phyloP scores from a whole-genome alignment of 2,888 invertebrate species.

The Lissonota sp. region DNA sequence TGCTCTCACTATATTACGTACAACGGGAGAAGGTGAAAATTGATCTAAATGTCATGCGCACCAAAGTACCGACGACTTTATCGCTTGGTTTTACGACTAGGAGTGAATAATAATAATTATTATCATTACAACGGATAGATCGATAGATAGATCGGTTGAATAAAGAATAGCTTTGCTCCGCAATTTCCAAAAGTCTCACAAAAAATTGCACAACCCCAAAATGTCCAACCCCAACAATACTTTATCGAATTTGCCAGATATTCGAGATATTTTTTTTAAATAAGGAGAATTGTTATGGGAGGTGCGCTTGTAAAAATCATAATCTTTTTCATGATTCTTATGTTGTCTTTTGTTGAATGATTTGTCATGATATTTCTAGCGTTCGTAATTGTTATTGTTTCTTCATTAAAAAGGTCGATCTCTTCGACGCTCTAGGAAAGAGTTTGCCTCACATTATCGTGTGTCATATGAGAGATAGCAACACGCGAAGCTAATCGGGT shows the following conservation, averaged over 20 bases:
- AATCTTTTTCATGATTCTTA: too few species aligned
- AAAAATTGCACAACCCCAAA: too few species aligned
- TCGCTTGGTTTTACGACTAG: constrained; percentile 18
- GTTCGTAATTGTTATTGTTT: constrained; percentile 34
- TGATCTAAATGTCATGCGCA: constrained; percentile 4
- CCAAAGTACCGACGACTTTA: constrained; percentile 1
- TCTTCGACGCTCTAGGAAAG: constrained; percentile 37
- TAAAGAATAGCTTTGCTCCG: too few species aligned
- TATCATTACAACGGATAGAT: too few species aligned
- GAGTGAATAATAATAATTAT: too few species aligned
- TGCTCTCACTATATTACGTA: neutral
- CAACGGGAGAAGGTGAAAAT: constrained; percentile 28
- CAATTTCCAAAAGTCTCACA: too few species aligned
- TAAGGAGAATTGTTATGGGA: too few species aligned
- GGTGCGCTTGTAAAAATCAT: too few species aligned
- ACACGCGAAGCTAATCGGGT: constrained; percentile 66
- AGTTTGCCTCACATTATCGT: constrained; percentile 29
- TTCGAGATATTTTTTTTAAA: too few species aligned
- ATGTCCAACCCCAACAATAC: too few species aligned
- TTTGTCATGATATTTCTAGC: neutral
- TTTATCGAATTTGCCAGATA: too few species aligned
- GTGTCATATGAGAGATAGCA: constrained; percentile 25
- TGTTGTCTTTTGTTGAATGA: neutral
- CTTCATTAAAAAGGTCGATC: constrained; percentile 39
- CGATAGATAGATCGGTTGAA: too few species aligned